Base-by-base conservation (phyloP, 2,888 invertebrate genomes). In the Ormyrus rosae region DNA sequence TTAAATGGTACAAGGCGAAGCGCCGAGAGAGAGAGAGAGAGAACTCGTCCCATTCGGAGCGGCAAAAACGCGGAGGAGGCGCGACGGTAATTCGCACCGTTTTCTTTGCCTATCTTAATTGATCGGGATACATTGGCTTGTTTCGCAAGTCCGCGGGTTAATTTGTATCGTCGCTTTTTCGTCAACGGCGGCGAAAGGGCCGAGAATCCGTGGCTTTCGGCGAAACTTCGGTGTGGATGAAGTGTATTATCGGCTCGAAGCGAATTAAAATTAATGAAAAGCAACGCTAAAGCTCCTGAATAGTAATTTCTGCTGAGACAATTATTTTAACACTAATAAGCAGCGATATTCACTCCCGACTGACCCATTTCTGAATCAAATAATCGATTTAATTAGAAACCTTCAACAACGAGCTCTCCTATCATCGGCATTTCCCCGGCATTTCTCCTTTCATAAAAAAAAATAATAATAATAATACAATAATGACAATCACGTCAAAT, bases 1-100 rank as follows among this genome's bases (percentile, higher is more conserved):
- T 51, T 60, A 75, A 65, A 75, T 75, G 71, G 65, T 56, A 65
- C 75, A 75, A 80, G 69, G 75, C 68, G 46, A 78, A 19, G 45
- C 13, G 58, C 34, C 34, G 58, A 58, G 71, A 70, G 58, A 34
- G 34, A 34, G 34, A 34, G 3, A 4, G 34, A 34, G 71, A 70
- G 58, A 68, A 64, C 46, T 80, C 48, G 64, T 73, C 73, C 48
- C 73, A 58, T 68, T 79, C 56, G 50, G 6, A 50, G 6, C 7
- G 6, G 71, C 11, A 51, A 69, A 34, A 68, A 63, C 51, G 55
- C 51, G 65, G 56, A 64, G 60, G 61, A 70, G 70, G 56, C 46
- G 73, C 56, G n/a, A 8, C 11, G 56, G n/a, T 51, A 51, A 51
- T 51, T 19, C n/a, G 51, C n/a, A 13, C 51, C 51, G 51, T 51